Evolutionary conservation across 2,888 invertebrate species (phyloP).

Genomic region (Ctenicera cuprea): DNA sequence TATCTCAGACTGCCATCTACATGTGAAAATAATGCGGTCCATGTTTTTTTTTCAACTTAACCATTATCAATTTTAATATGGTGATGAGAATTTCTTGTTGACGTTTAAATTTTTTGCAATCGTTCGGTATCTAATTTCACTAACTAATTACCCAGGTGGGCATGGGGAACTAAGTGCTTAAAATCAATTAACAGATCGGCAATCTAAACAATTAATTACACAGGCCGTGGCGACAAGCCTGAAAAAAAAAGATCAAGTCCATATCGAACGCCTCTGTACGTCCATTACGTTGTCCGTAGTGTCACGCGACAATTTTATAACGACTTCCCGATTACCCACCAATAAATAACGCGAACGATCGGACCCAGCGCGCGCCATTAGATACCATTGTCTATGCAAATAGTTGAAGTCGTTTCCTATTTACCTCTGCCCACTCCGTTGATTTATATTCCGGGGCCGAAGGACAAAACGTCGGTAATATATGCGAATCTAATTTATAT

Average conservation of each 20-base stretch:
- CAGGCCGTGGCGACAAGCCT: constrained; percentile 1
- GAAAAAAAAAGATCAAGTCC: constrained; percentile 30
- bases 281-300: constrained; percentile 13
- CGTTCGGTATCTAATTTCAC: no score
- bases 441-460: constrained; percentile 56
- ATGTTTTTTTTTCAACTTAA: no score
- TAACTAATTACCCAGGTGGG: no score
- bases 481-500: constrained; percentile 31
- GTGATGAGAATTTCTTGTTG: no score
- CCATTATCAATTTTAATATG: no score
- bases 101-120: no score
- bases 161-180: neutral
- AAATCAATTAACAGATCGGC: constrained; percentile 4
- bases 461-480: constrained; percentile 55
- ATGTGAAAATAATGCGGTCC: no score
- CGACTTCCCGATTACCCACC: constrained; percentile 44
- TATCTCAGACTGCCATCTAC: no score
- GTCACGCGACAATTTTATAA: constrained; percentile 38
- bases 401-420: constrained; percentile 57
- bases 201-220: constrained; percentile 29
- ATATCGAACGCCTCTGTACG: constrained; percentile 38
- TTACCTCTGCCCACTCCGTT: constrained; percentile 57
- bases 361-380: constrained; percentile 29
- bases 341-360: constrained; percentile 36
- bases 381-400: constrained; percentile 52